Base-by-base conservation (phyloP, 2,888 invertebrate species). In the Eupithecia centaureata region DNA sequence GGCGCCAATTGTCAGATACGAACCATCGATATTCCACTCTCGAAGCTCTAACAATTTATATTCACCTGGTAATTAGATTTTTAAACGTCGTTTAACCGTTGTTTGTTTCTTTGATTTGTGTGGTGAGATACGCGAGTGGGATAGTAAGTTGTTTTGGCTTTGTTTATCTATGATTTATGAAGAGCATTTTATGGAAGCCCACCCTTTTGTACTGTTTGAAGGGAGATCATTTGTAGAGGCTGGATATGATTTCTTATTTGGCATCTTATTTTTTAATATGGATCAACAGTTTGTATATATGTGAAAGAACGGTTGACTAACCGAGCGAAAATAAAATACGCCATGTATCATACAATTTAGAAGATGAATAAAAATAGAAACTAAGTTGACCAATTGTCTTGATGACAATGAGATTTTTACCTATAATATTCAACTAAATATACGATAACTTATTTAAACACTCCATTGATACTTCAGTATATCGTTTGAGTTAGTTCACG, bases 1-100 rank as follows among this genome's bases (percentile, higher is more conserved):
- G 86, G 86, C 86, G 86, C 86, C 86, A 82, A 73, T 74, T 74
- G 74, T 79, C 80, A 80, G 86, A 83, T 83, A 74, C 73, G 70
- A 68, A 74, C 79, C 71, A 73, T 66, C 74, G 77, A 77, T 73
- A 75, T 76, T 79, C 81, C 75, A 72, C 80, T 79, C 76, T 76
- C 64, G 68, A 76, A 73, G 68, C 74, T 71, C 74, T 77, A 77
- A 79, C 81, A 77, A 79, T 74, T 81, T 79, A 79, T 77, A 78
- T 82, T 81, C 77, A 73, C 74, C 75, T 76, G 76, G 76, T 78
- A 76, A 78, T 78, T 77, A 78, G 77, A 76, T 75, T 77, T 78
- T 77, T 77, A 80, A 81, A 79, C 75, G 76, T 70, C 74, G 73
- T 75, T 73, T 74, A 76, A 76, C 72, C 65, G 75, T 73, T 73